Base-by-base conservation (phyloP, 2,797 vertebrate species). In the Neostethus bicornis region DNA sequence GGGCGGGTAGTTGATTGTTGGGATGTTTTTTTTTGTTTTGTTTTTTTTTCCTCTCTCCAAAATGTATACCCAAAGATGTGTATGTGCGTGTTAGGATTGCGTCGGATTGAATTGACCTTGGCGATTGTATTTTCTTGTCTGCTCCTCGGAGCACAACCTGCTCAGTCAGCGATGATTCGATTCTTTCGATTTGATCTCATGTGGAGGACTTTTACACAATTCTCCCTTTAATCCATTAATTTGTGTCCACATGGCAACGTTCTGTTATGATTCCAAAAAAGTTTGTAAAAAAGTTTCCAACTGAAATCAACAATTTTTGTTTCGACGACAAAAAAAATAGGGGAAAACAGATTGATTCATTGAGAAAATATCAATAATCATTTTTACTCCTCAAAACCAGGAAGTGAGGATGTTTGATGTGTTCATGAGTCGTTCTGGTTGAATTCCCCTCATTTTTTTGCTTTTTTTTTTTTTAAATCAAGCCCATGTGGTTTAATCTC, bases 41-140 rank as follows among this genome's bases (percentile, higher is more conserved):
- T 31, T 46, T 56, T 26, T 16, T 19, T 20, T 34, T 35, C 16
- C 6, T 34, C 57, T 79, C 77, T 80, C 62, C 69, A 79, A 74
- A 80, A 37, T 67, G 78, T 87, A 26, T 87, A 89, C 85, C 91
- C 85, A 86, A 82, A 87, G 87, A 84, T 79, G 73, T 87, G 71
- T 91, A 83, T 83, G 87, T 88, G 74, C 86, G 71, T 89, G 70
- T 70, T 93, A 90, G 84, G 88, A 87, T 89, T 80, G 72, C 70
- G 72, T 89, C 84, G 81, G 81, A 80, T 90, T 89, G 75, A 90
- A 88, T 92, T 92, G 92, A 93, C 89, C 92, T 91, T 91, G 77
- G 73, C 89, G 93, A 94, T 94, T 96, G 91, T 96, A 92, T 89
- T 86, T 84, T 89, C 85, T 89, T 80, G 92, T 86, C 65, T 85